Conservation (phyloP, 2,888 invertebrate genomes). For the Lymantria monacha region DNA sequence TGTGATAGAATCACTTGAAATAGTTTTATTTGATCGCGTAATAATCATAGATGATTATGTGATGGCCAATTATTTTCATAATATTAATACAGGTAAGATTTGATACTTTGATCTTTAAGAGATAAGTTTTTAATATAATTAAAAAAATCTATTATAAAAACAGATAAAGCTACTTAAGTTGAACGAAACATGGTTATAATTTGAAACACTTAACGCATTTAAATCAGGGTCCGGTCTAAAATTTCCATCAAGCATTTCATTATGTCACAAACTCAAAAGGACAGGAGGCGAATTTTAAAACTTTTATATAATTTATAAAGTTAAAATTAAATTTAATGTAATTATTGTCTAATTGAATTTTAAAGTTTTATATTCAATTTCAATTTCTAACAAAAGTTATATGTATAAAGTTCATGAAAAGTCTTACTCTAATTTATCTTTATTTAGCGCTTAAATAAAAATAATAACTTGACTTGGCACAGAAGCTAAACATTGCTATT, state of each 20-base stretch:
- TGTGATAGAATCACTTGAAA: too few relatives aligned
- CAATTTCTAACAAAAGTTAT: slow-evolving; percentile 24
- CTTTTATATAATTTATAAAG: slow-evolving; percentile 29
- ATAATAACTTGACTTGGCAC: not conserved
- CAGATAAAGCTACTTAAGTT: not conserved
- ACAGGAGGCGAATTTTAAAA: slow-evolving; percentile 27
- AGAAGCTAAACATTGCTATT: too few relatives aligned
- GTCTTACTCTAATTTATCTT: not conserved
- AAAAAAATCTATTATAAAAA: too few relatives aligned
- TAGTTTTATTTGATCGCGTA: too few relatives aligned
- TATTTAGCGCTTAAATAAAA: not conserved
- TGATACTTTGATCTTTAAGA: too few relatives aligned
- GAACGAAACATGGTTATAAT: not conserved
- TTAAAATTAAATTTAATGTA: slow-evolving; percentile 30
- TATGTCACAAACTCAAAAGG: slow-evolving; percentile 20
- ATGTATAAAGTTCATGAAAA: slow-evolving; percentile 9
- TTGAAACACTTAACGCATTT: not conserved
- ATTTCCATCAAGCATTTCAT: slow-evolving; percentile 5
- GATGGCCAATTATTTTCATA: too few relatives aligned
- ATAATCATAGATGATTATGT: too few relatives aligned
- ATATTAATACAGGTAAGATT: too few relatives aligned
- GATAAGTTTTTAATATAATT: too few relatives aligned
- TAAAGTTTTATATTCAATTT: slow-evolving; percentile 32
- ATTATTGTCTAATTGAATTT: slow-evolving; percentile 38
- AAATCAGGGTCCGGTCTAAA: not conserved